Base-by-base conservation (phyloP, 1,140 invertebrate species). In the Neuroterus valhalla region DNA sequence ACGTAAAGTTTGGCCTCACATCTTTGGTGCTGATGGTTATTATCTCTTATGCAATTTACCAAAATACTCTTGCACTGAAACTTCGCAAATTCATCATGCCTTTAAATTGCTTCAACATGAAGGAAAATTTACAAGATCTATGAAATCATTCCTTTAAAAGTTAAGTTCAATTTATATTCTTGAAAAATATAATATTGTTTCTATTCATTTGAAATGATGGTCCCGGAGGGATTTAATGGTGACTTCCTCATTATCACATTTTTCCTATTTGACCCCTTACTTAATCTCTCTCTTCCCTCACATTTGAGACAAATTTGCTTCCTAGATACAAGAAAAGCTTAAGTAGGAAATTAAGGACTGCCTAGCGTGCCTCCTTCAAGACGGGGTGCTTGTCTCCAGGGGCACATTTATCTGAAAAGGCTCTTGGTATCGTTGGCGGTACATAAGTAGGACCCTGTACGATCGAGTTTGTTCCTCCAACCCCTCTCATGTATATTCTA, bases 401-500 rank as follows among this genome's bases (percentile, higher is more conserved):
- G 85, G 70, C 78, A 78, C 82, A 81, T 87, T 81, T 76, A 75
- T 76, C 76, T 68, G 74, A 69, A 76, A 78, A 80, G 76, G 72
- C 76, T 78, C 46, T 68, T 23, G 52, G 50, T 52, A 66, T 46
- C 68, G 31, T 74, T 17, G 38, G 66, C 45, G 19, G 72, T 42
- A 52, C 66, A 48, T 73, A 79, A 79, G 81, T 80, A 82, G 75
- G 75, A 78, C 79, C 78, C 75, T 50, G 26, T 73, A 75, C 50
- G 45, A 75, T 68, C 75, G 79, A 81, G 72, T 77, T 78, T 71
- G 71, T 74, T 75, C 80, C 72, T 77, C 66, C 67, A 72, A 70
- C 68, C 71, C 71, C 72, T 70, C 85, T 87, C 85, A 85, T 87
- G 81, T 86, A 83, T 88, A 87, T 88, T 87, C 83, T 78, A 86